Percentiles rank a stretch among this genome's conserved stretches.
These are phyloP conservation scores for Alca torda DNA, from an alignment of 2,797 vertebrate species.

Conservation along the genomic window DNA sequence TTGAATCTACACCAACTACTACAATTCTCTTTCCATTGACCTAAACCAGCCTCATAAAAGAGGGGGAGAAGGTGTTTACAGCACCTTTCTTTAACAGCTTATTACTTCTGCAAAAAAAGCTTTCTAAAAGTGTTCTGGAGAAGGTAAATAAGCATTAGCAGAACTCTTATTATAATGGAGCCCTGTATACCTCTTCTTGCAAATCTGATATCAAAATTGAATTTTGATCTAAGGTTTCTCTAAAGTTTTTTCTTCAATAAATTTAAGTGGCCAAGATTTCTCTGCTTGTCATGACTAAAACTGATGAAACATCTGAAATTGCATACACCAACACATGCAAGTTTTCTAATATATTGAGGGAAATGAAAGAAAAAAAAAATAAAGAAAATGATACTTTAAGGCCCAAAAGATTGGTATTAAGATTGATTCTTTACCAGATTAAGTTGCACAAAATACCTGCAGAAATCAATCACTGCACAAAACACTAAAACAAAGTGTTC, in stretches of 20 bases:
- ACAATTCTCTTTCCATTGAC: neutral
- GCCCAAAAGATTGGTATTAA: neutral
- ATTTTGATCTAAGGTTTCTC: neutral
- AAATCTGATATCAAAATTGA: neutral
- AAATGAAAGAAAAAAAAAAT: neutral
- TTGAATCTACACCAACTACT: rapidly evolving
- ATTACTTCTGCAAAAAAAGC: neutral
- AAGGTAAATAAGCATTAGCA: neutral
- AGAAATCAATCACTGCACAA: neutral
- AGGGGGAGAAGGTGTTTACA: neutral
- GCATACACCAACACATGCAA: neutral
- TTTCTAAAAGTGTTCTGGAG: neutral
- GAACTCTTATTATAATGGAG: neutral
- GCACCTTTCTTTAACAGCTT: neutral
- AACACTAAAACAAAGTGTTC: neutral
- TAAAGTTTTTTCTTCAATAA: neutral
- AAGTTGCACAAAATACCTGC: neutral
- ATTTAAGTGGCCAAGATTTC: neutral
- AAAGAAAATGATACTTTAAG: neutral
- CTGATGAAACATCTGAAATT: neutral
- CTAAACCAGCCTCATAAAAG: neutral
- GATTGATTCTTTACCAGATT: neutral
- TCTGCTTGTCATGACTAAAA: neutral
- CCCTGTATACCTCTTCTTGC: rapidly evolving
- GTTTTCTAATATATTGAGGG: neutral